Percentiles rank a stretch among this genome's conserved stretches.
Conservation (phyloP, 2,113 vertebrate genomes). For the Hyaena hyaena region DNA sequence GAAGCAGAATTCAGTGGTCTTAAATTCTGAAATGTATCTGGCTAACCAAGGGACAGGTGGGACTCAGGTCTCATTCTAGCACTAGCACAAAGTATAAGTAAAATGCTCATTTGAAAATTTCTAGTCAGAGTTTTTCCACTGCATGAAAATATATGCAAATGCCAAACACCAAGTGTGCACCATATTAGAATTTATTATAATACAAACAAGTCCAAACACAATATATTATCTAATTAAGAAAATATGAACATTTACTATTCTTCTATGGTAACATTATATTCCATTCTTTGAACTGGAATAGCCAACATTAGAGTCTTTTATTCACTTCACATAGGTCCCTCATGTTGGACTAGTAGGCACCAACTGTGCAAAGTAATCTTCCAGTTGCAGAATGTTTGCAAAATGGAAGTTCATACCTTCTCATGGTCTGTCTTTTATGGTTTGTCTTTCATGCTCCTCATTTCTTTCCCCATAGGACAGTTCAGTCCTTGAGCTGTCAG, state of each 20-base stretch:
- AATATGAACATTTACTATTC: slow-evolving; percentile 85
- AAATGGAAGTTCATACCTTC: slow-evolving; percentile 69
- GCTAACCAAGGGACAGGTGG: not conserved
- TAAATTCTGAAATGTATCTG: not conserved
- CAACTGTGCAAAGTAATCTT: slow-evolving; percentile 78
- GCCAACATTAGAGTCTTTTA: slow-evolving; percentile 72
- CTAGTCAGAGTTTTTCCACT: not conserved
- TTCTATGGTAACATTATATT: slow-evolving; percentile 69
- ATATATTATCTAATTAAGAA: slow-evolving; percentile 87
- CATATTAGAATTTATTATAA: slow-evolving; percentile 86
- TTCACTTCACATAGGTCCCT: slow-evolving; percentile 62
- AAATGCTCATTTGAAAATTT: not conserved
- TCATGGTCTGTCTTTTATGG: slow-evolving; percentile 62
- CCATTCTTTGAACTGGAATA: slow-evolving; percentile 70
- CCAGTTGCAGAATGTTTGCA: slow-evolving; percentile 58
- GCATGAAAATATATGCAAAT: slow-evolving; percentile 2
- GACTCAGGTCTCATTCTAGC: not conserved
- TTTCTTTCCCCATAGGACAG: slow-evolving; percentile 51
- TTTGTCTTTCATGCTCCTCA: slow-evolving; percentile 44
- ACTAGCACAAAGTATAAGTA: not conserved
- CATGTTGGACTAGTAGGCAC: slow-evolving; percentile 33
- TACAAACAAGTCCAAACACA: slow-evolving; percentile 88
- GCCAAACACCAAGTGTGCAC: slow-evolving; percentile 73
- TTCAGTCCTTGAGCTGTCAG: slow-evolving; percentile 68
- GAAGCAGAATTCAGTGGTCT: not conserved